A percentile compares a stretch with the other conserved stretches of the same genome.
These are phyloP conservation scores for Lordiphosa fenestrarum DNA, from an alignment of 2,888 invertebrate genomes.

Conservation along the genomic window DNA sequence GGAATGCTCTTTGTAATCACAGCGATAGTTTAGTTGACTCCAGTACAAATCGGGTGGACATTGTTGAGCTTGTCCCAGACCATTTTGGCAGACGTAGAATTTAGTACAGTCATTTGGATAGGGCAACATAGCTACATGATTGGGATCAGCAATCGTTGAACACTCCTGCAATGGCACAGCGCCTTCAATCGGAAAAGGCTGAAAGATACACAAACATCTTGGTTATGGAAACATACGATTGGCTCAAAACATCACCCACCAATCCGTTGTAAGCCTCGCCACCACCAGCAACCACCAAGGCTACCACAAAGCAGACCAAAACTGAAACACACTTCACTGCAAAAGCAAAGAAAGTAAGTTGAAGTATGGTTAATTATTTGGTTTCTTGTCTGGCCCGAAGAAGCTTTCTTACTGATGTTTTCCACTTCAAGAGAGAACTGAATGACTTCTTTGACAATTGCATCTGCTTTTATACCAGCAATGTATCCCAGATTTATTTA, in stretches of 20 bases:
- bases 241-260: conserved; percentile 18
- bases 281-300: background rate
- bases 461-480: conserved; percentile 30
- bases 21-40: conserved; percentile 63
- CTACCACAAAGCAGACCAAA: conserved; percentile 17
- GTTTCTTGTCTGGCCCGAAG: background rate
- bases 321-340: conserved; percentile 19
- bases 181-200: conserved; percentile 8
- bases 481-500: conserved; percentile 9
- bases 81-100: conserved; percentile 68
- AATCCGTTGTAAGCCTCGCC: background rate
- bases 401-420: conserved; percentile 1
- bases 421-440: background rate
- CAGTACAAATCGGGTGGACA: conserved; percentile 70
- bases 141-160: conserved; percentile 60
- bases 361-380: background rate
- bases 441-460: background rate
- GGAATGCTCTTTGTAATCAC: conserved; percentile 63
- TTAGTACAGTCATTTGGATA: conserved; percentile 67
- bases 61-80: conserved; percentile 44
- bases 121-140: conserved; percentile 55
- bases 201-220: background rate
- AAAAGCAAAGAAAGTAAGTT: background rate
- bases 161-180: conserved; percentile 33
- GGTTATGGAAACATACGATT: too few species aligned